These are phyloP conservation scores for Margarornis squamiger DNA, from an alignment of 2,797 vertebrate species.

Conservation along the genomic window DNA sequence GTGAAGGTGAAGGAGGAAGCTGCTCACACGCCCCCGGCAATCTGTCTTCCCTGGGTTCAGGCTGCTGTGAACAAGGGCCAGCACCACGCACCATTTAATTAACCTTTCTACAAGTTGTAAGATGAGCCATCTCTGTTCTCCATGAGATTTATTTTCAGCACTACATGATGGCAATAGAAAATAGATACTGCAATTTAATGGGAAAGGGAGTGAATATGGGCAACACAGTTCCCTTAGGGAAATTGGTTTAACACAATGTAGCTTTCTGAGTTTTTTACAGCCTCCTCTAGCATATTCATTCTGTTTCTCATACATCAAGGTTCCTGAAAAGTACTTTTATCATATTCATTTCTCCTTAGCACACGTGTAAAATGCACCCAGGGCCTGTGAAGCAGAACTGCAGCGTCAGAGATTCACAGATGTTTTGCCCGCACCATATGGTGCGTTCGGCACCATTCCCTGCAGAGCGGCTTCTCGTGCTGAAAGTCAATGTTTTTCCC, in stretches of 20 bases:
- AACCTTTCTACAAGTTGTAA: slow-evolving; percentile 52
- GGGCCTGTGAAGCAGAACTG: background rate
- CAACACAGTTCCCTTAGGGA: background rate
- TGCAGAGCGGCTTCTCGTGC: accelerated
- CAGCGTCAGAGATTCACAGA: slow-evolving; percentile 50
- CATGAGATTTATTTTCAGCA: slow-evolving; percentile 4
- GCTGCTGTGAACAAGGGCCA: slow-evolving; percentile 21
- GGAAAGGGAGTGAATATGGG: background rate
- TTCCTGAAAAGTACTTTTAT: background rate
- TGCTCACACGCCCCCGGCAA: background rate
- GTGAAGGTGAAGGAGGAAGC: background rate
- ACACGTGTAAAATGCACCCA: background rate
- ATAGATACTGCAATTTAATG: background rate
- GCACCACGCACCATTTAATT: slow-evolving; percentile 42
- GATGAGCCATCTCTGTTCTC: background rate
- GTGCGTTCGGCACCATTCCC: background rate
- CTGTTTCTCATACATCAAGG: background rate
- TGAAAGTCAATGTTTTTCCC: slow-evolving; percentile 47
- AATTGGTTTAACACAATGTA: background rate
- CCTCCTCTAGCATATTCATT: background rate
- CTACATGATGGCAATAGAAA: slow-evolving; percentile 3
- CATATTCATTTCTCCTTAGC: background rate
- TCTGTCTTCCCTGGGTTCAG: background rate
- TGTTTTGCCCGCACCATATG: slow-evolving; percentile 49
- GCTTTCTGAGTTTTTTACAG: background rate